phyloP scores from a whole-genome alignment of 2,113 vertebrate species.

The Perca flavescens region DNA sequence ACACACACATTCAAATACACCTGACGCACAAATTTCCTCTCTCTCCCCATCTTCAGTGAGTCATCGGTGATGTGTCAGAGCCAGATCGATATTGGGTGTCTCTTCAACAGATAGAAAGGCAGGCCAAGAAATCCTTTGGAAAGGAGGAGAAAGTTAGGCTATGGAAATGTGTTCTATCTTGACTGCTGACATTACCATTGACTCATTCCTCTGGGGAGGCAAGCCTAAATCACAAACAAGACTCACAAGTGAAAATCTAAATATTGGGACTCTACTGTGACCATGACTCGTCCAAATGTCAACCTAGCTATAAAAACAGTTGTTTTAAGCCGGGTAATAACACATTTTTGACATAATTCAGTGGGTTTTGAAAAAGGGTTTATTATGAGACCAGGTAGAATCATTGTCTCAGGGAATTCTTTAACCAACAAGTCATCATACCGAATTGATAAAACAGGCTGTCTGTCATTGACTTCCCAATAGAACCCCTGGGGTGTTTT shows the following conservation, averaged over 20 bases:
- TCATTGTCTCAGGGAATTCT: neutral
- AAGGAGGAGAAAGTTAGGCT: slow-evolving; percentile 60
- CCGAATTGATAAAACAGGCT: slow-evolving; percentile 1
- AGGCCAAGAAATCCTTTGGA: slow-evolving; percentile 54
- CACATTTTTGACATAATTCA: slow-evolving; percentile 1
- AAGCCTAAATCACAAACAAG: slow-evolving; percentile 40
- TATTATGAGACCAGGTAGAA: neutral
- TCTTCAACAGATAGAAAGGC: slow-evolving; percentile 55
- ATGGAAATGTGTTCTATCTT: slow-evolving; percentile 57
- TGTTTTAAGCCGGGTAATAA: neutral
- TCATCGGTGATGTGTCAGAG: slow-evolving; percentile 74
- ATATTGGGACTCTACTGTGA: neutral
- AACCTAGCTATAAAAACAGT: neutral
- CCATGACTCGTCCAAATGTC: slow-evolving; percentile 27
- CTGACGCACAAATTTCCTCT: slow-evolving; percentile 25
- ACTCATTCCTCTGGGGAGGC: slow-evolving; percentile 37
- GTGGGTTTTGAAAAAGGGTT: neutral
- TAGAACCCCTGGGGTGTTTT: neutral
- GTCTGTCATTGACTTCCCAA: neutral
- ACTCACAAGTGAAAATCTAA: slow-evolving; percentile 29
- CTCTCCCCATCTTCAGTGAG: slow-evolving; percentile 53
- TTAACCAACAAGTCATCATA: neutral
- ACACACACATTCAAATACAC: slow-evolving; percentile 20
- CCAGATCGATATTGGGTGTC: slow-evolving; percentile 70
- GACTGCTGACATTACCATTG: slow-evolving; percentile 54